A percentile compares a stretch with the other conserved stretches of the same genome.
phyloP scores from a whole-genome alignment of 2,888 invertebrate species.

The Osmoderma eremita region DNA sequence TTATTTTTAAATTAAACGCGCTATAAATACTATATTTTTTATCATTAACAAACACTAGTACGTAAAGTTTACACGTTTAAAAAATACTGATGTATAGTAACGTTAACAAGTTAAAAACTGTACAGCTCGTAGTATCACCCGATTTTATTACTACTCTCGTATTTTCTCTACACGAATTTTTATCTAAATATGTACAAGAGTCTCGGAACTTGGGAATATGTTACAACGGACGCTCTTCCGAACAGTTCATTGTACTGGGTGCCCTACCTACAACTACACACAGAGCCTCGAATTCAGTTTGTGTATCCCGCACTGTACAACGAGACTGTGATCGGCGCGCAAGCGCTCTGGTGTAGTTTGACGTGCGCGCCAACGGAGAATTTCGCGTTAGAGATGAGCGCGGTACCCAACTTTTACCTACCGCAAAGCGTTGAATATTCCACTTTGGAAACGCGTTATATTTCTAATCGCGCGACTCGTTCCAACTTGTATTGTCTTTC shows the following conservation, averaged over 20 bases:
- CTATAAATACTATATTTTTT: constrained; percentile 16
- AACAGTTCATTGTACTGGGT: constrained; percentile 50
- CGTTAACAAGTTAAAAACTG: neutral
- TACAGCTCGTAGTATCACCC: neutral
- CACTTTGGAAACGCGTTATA: neutral
- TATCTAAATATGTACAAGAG: constrained; percentile 19
- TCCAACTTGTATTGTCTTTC: constrained; percentile 12
- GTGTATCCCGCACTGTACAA: constrained; percentile 44
- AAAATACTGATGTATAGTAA: neutral
- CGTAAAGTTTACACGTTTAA: constrained; percentile 1
- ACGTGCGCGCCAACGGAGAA: constrained; percentile 51
- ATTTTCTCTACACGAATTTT: constrained; percentile 7
- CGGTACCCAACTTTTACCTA: constrained; percentile 41
- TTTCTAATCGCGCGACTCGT: constrained; percentile 18
- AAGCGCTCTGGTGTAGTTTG: constrained; percentile 45
- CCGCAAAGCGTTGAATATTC: neutral
- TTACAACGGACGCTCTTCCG: constrained; percentile 30
- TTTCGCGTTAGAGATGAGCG: constrained; percentile 53
- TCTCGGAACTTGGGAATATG: constrained; percentile 29
- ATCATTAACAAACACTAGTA: constrained; percentile 15
- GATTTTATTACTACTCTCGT: constrained; percentile 3
- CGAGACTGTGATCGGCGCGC: constrained; percentile 43
- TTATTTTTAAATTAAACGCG: constrained; percentile 12
- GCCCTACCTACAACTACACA: constrained; percentile 46
- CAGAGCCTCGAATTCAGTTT: constrained; percentile 45